Base-by-base conservation (phyloP, 30 jellyfish, hydroid and myxozoan species). In the Hydra vulgaris region DNA sequence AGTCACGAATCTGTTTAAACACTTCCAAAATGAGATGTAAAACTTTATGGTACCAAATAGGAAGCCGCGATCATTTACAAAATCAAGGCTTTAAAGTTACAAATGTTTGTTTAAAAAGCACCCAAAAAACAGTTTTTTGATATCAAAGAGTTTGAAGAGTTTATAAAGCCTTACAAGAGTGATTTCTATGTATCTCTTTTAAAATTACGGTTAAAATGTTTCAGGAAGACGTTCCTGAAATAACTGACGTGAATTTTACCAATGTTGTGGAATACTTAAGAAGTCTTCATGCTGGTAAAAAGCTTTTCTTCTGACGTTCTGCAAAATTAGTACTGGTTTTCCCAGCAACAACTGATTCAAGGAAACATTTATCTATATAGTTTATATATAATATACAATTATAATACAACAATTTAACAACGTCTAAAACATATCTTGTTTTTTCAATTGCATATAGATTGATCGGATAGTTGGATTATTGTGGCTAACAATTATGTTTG, bases 211-310 rank as follows among this genome's bases (percentile, higher is more conserved):
- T 76, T 76, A 54, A 23, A 26, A 76, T 76, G 15, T 76, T 76
- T 17, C 7, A 26, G 25, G 84, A 27, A 15, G 83, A 76, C 23
- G 8, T 76, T 53, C 84, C 78, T 21, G 79, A 76, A 76, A 76
- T 76, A 5, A 76, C 84, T 21, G 84, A 76, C 79, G 84, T 76
- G 53, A 53, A 26, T 76, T 76, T 76, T 66, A 76, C 84, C 15
- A 78, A 76, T 76, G 83, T 76, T 27, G 84, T 76, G 18, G 53
- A 76, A 54, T 76, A 76, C 19, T 76, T 76, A 5, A 76, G 53
- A 26, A 0, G 83, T 21, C 78, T 76, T 76, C 84, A 76, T 54
- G 84, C 19, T 76, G 84, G 84, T 54, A 26, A 15, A 26, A 76
- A 8, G 79, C 84, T 76, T 21, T 12, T 76, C 15, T 76, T 78